Base-by-base conservation (phyloP, 2,797 vertebrate species). In the Siniperca scherzeri region DNA sequence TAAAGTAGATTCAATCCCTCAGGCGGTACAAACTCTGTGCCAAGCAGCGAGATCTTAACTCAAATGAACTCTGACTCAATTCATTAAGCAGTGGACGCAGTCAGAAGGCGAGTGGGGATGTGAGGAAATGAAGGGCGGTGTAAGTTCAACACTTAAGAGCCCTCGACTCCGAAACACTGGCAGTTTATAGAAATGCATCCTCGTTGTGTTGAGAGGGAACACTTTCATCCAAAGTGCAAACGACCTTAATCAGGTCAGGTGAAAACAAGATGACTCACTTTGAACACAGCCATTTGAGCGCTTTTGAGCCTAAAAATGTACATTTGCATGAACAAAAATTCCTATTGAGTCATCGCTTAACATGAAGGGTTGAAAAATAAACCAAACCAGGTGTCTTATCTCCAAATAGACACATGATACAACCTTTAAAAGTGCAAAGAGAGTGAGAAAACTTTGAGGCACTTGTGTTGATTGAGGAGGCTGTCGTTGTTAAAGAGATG, bases 71-170 rank as follows among this genome's bases (percentile, higher is more conserved):
- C 30, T 67, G 75, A 72, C 56, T 85, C 44, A 1, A 38, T 55
- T 81, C 74, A 70, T 82, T 81, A 80, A 46, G 67, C 4, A 0
- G 17, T 2, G 50, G 80, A 67, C 1, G 22, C 38, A 2, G 69
- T 3, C 30, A 46, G 80, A 56, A 64, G 4, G 2, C 11, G 7
- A 48, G 66, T 14, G 2, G 65, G 11, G 19, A 69, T 42, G 75
- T 19, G 71, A 62, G 68, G 70, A 86, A 73, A 78, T 68, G 55
- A 71, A 70, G 40, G 46, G 42, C 14, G 21, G 22, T 65, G 73
- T 59, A 61, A 77, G 68, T 44, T 73, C 56, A 64, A 27, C 67
- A 21, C 74, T 71, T 17, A 70, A 84, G 70, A 79, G 72, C 75
- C 38, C 71, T 85, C 22, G 4, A 67, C 50, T 87, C 66, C 8